phyloP scores from a whole-genome alignment of 30 jellyfish, hydroid and myxozoan genomes.

The Turritopsis dohrnii region DNA sequence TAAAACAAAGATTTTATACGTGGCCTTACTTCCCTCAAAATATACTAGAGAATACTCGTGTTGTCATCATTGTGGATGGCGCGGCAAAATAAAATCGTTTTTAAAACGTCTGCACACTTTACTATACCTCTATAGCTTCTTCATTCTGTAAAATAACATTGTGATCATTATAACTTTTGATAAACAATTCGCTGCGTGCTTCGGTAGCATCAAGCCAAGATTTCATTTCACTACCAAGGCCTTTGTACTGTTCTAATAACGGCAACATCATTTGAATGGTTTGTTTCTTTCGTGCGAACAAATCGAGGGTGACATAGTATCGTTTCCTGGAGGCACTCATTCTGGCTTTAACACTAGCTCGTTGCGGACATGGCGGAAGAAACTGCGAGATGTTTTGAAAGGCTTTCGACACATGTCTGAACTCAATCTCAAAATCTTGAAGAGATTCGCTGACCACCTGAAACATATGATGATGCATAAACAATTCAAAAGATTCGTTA shows the following conservation, averaged over 20 bases:
- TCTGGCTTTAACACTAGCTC: conserved; percentile 44
- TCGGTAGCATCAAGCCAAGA: conserved; percentile 70
- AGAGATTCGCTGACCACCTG: conserved; percentile 40
- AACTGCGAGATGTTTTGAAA: conserved; percentile 59
- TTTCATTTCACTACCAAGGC: conserved; percentile 32
- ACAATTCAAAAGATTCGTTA: not conserved
- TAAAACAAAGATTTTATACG: not conserved
- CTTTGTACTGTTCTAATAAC: conserved; percentile 47
- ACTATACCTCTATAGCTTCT: conserved; percentile 48
- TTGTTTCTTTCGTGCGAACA: conserved; percentile 44
- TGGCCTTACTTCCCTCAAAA: not conserved
- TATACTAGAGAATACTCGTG: not conserved
- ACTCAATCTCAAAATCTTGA: conserved; percentile 42
- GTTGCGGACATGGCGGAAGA: conserved; percentile 59
- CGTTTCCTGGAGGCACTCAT: conserved; percentile 50
- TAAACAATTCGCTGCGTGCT: conserved; percentile 33
- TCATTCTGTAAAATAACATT: conserved; percentile 42
- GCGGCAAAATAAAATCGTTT: not conserved
- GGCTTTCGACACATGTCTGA: conserved; percentile 34
- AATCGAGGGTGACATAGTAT: conserved; percentile 25
- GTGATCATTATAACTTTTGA: conserved; percentile 36
- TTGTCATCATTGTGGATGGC: not conserved
- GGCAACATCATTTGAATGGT: conserved; percentile 46
- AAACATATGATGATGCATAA: not conserved
- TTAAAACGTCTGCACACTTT: not conserved